A percentile compares a stretch with the other conserved stretches of the same genome.
Evolutionary conservation across 2,888 invertebrate species (phyloP).

Genomic region (Junonia oenone): DNA sequence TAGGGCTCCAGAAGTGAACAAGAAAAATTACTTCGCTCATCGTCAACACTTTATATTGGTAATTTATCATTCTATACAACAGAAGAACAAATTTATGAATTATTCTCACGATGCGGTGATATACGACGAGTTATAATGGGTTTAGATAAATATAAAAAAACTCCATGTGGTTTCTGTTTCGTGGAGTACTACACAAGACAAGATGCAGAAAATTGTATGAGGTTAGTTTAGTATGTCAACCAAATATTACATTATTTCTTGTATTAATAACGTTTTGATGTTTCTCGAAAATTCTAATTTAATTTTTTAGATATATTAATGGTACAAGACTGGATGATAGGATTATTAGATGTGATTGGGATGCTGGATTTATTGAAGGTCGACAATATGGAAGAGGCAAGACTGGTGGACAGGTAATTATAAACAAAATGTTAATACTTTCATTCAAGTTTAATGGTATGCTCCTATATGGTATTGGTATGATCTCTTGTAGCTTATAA

Average conservation of each 20-base stretch:
- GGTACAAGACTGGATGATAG: conserved; percentile 98
- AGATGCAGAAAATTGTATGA: conserved; percentile 90
- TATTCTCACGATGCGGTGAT: conserved; percentile 97
- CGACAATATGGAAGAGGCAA: conserved; percentile 98
- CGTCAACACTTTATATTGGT: conserved; percentile 95
- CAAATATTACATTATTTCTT: conserved; percentile 24
- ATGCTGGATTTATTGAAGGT: conserved; percentile 98
- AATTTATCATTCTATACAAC: conserved; percentile 99
- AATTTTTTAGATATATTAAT: conserved; percentile 88
- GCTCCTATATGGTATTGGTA: too few relatives aligned
- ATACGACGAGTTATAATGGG: conserved; percentile 98
- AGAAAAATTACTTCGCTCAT: conserved; percentile 85
- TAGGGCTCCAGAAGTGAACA: conserved; percentile 94
- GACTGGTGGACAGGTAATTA: conserved; percentile 97
- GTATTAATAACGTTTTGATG: not conserved
- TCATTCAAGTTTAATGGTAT: too few relatives aligned
- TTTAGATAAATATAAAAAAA: conserved; percentile 97
- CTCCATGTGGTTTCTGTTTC: conserved; percentile 99
- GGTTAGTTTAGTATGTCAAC: conserved; percentile 57
- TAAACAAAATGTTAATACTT: too few relatives aligned
- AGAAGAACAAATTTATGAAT: conserved; percentile 98
- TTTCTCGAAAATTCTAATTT: not conserved
- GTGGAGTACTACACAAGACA: conserved; percentile 92
- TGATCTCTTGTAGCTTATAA: too few relatives aligned
- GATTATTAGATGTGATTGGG: conserved; percentile 98